phyloP scores from a whole-genome alignment of 1,140 invertebrate species.

The Oppia nitens region DNA sequence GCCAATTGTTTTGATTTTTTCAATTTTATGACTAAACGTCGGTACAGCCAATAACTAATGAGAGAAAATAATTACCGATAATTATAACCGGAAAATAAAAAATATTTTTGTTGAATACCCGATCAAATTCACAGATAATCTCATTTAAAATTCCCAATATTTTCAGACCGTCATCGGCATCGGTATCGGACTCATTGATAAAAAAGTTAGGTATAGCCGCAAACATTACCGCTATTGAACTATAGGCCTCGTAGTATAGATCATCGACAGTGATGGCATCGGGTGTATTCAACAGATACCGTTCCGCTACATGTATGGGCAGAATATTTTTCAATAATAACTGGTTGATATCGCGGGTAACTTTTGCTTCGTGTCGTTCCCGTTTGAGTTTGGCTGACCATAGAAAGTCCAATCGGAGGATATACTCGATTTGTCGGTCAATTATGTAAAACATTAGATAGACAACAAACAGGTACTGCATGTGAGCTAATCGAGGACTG shows the following conservation, averaged over 20 bases:
- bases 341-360: conserved; percentile 59
- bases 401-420: conserved; percentile 61
- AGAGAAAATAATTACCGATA: not conserved
- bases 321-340: conserved; percentile 64
- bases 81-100: not conserved
- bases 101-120: conserved; percentile 27
- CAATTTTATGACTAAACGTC: conserved; percentile 34
- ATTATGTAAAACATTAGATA: conserved; percentile 45
- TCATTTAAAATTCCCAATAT: conserved; percentile 66
- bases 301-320: conserved; percentile 50
- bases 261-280: not conserved
- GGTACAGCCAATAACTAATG: conserved; percentile 24
- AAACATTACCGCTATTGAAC: conserved; percentile 74
- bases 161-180: conserved; percentile 38
- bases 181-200: conserved; percentile 42
- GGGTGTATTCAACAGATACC: conserved; percentile 17
- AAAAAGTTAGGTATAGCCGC: conserved; percentile 66
- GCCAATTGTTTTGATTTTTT: conserved; percentile 82
- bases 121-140: conserved; percentile 76
- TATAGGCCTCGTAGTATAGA: conserved; percentile 34
- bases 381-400: conserved; percentile 68
- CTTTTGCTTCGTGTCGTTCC: conserved; percentile 58
- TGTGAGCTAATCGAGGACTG: conserved; percentile 4
- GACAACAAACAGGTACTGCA: conserved; percentile 12
- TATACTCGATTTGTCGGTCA: conserved; percentile 70